Percentiles rank a stretch among this genome's conserved stretches.
Conservation (phyloP, 2,113 vertebrate genomes). For the Oncorhynchus masou region DNA sequence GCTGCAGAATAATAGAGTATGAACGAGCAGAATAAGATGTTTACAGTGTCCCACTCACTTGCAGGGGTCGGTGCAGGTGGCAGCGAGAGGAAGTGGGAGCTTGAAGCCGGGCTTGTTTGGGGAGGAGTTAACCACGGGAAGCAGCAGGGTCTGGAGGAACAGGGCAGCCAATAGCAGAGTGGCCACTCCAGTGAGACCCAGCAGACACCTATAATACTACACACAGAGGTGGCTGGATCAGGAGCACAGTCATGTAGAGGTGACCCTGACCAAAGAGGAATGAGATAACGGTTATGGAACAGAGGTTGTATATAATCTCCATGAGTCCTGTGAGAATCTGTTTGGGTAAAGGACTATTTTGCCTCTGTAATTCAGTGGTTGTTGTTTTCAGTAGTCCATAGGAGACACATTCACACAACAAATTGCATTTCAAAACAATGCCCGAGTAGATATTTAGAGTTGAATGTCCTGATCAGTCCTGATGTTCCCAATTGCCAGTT, state of each 20-base stretch:
- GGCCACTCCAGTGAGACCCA: slow-evolving; percentile 62
- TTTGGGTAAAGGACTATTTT: no score
- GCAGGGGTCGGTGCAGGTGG: slow-evolving; percentile 76
- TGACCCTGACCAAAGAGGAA: not conserved
- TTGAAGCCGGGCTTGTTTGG: slow-evolving; percentile 16
- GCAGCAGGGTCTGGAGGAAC: slow-evolving; percentile 69
- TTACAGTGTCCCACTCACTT: slow-evolving; percentile 42
- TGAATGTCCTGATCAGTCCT: no score
- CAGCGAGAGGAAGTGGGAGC: not conserved
- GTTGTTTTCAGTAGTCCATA: no score
- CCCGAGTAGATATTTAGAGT: no score
- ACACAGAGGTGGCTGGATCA: slow-evolving; percentile 7
- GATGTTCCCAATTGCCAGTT: no score
- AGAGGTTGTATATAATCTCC: not conserved
- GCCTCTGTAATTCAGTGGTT: no score
- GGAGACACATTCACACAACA: no score
- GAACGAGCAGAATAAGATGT: no score
- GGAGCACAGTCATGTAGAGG: not conserved
- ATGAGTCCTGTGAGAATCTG: no score
- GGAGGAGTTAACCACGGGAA: slow-evolving; percentile 25
- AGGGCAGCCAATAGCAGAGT: slow-evolving; percentile 68
- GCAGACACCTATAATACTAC: slow-evolving; percentile 73
- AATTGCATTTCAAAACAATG: no score
- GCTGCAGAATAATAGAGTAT: not conserved
- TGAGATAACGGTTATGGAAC: not conserved